Evolutionary conservation across 2,797 vertebrate species (phyloP), one percentile per base, ranked within the genome.

Genomic region (Etheostoma nigrum): DNA sequence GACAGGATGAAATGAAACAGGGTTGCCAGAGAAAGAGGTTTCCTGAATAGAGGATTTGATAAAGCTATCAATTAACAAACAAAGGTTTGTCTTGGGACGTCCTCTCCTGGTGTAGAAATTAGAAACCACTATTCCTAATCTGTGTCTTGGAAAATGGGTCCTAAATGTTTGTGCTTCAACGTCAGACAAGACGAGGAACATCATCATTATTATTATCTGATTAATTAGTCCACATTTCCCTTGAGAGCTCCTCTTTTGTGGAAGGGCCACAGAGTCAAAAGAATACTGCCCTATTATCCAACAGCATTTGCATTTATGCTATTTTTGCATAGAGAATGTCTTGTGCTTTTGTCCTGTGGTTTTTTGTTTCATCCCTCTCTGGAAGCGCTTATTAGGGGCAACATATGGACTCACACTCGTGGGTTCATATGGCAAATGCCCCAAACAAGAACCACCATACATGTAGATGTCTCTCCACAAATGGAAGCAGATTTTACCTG

Each of bases 151-250:
- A 83, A 88, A 88, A 88, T 69, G 27, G 74, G 64, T 66, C 82
- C 54, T 78, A 76, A 87, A 91, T 88, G 80, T 90, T 86, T 91
- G 76, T 52, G 55, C 76, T 79, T 89, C 52, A 12, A 72, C 74
- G 48, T 92, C 77, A 90, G 79, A 89, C 48, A 65, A 81, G 78
- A 78, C 78, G 68, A 84, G 76, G 86, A 91, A 89, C 87, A 91
- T 92, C 87, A 90, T 94, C 88, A 88, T 93, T 93, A 93, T 93
- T 93, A 93, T 90, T 91, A 94, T 92, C 91, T 94, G 93, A 93
- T 94, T 94, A 94, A 95, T 94, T 95, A 94, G 89, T 88, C 81
- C 74, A 74, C 83, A 71, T 85, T 83, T 92, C 92, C 90, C 86
- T 69, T 79, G 89, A 93, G 90, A 90, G 84, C 76, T 72, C 76